Evolutionary conservation across 2,797 vertebrate species (phyloP), one percentile per base, ranked within the genome.

Genomic region (Poecilia wingei): DNA sequence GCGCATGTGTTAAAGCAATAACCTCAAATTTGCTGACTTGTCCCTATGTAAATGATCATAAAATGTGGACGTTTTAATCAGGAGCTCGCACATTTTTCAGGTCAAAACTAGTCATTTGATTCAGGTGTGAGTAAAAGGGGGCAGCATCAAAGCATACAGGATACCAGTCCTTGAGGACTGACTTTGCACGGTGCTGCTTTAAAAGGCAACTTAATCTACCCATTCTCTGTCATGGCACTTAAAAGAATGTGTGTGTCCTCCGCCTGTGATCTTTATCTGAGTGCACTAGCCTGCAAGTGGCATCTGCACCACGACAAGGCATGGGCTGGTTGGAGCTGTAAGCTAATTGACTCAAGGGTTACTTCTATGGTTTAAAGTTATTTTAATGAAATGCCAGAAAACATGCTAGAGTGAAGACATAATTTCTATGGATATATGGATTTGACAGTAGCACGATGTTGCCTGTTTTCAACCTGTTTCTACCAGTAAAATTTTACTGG

Each of bases 11-110:
- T 75, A 81, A 75, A 57, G 64, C 46, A 76, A 72, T 47, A 83
- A 77, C 74, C 66, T 59, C 86, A 84, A 89, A 80, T 72, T 75
- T 82, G 77, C 36, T 14, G 45, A 66, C 49, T 81, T 77, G 83
- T 88, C 87, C 78, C 69, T 86, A 73, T 66, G 71, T 91, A 39
- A 39, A 66, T 39, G 80, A 75, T 86, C 28, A 49, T 47, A 47
- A 92, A 93, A 83, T 31, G 4, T 66, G 7, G 36, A 20, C 0
- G 16, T 66, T 66, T 20, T 66, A 66, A 39, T 66, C 61, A 66
- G 61, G 61, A 39, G 33, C 36, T 18, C 16, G 20, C 18, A 36
- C 61, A 66, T 36, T 39, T 64, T 66, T 39, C 61, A 66, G 33
- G 18, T 66, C 39, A 43, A 70, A 70, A 16, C 22, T 7, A 28